These are phyloP conservation scores for Phylloscopus trochilus DNA, from an alignment of 2,113 vertebrate genomes.

Conservation along the genomic window DNA sequence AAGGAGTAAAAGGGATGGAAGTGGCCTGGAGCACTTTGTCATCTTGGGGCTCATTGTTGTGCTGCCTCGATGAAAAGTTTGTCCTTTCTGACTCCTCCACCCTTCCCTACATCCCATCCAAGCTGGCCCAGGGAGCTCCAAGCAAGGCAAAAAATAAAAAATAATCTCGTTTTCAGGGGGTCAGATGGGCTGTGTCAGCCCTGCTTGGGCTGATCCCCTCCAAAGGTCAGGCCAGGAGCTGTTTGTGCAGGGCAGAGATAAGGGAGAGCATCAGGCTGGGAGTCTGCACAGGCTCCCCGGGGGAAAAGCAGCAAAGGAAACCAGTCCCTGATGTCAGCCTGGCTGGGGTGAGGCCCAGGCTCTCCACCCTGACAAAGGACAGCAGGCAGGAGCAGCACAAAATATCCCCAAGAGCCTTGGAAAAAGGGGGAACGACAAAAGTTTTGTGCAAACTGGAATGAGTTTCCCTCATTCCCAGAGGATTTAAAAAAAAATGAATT, in stretches of 20 bases:
- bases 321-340: accelerated
- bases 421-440: accelerated
- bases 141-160: background rate
- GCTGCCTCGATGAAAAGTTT: background rate
- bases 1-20: background rate
- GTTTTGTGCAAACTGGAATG: background rate
- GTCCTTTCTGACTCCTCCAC: background rate
- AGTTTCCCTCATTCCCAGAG: too few species aligned
- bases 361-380: background rate
- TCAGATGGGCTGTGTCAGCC: background rate
- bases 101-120: background rate
- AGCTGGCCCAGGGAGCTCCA: background rate
- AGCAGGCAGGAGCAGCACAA: accelerated
- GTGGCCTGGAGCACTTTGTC: background rate
- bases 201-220: background rate
- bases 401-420: background rate
- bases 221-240: background rate
- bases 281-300: background rate
- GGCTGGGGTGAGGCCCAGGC: background rate
- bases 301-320: background rate
- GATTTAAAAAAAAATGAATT: too few species aligned
- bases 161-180: background rate
- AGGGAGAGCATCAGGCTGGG: background rate
- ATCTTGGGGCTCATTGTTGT: background rate
- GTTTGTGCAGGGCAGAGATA: slow-evolving; percentile 30